phyloP scores from a whole-genome alignment of 2,888 invertebrate genomes.

The Octonoba sinensis region DNA sequence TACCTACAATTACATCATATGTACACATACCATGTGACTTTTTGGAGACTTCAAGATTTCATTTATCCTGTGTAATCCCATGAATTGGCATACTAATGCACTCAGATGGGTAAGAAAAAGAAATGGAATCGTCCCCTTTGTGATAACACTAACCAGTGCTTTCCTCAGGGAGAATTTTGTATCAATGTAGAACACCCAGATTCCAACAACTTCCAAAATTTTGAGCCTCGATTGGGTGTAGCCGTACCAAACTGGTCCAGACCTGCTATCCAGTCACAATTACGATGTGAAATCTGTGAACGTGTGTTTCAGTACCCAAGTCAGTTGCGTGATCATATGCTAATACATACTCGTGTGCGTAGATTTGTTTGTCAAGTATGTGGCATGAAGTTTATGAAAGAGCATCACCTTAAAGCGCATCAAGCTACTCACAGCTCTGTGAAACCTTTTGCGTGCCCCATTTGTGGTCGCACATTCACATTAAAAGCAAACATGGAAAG shows the following conservation, averaged over 20 bases:
- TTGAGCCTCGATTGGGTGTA: conserved; percentile 54
- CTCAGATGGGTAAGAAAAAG: conserved; percentile 62
- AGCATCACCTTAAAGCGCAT: conserved; percentile 72
- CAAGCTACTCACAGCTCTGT: conserved; percentile 72
- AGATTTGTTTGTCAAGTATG: conserved; percentile 71
- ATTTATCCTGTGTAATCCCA: conserved; percentile 22
- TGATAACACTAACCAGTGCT: conserved; percentile 63
- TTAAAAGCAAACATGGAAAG: conserved; percentile 72
- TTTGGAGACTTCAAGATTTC: too few relatives aligned
- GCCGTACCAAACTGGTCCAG: conserved; percentile 53
- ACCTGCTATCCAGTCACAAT: conserved; percentile 51
- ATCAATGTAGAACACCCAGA: conserved; percentile 60
- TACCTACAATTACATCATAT: too few relatives aligned
- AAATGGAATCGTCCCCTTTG: conserved; percentile 63
- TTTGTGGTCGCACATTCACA: conserved; percentile 71
- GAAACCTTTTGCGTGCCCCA: conserved; percentile 70
- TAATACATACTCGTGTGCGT: conserved; percentile 70
- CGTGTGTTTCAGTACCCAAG: conserved; percentile 71
- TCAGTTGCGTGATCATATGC: conserved; percentile 71
- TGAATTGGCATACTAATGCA: conserved; percentile 19
- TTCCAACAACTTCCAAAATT: conserved; percentile 56
- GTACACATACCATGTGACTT: too few relatives aligned
- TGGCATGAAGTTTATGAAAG: conserved; percentile 72
- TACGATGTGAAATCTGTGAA: conserved; percentile 65
- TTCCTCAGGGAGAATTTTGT: conserved; percentile 61